These are phyloP conservation scores for Nemapogon koenigi DNA, from an alignment of 2,888 invertebrate species.

Conservation along the genomic window DNA sequence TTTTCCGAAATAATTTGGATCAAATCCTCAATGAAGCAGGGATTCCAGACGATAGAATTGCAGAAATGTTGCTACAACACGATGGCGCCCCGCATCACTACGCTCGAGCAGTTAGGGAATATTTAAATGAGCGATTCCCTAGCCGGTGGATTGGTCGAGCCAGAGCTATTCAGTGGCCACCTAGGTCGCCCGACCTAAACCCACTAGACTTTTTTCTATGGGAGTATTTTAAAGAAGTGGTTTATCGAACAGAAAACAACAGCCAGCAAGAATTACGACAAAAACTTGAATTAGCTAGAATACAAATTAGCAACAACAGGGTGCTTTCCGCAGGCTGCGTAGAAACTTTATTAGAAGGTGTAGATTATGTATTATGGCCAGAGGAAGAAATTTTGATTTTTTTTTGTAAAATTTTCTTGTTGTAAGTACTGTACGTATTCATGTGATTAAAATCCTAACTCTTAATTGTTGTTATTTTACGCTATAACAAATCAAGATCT, in stretches of 20 bases:
- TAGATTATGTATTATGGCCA: constrained; percentile 16
- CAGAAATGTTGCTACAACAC: constrained; percentile 10
- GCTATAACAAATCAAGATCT: no score
- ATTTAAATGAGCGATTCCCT: no score
- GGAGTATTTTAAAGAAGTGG: no score
- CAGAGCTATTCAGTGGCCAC: no score
- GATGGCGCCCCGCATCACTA: no score
- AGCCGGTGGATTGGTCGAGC: no score
- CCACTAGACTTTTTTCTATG: no score
- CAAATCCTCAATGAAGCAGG: constrained; percentile 10
- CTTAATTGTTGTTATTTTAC: constrained; percentile 2
- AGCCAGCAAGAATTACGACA: no score
- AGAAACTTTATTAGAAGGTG: constrained; percentile 16
- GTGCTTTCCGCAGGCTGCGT: constrained; percentile 15
- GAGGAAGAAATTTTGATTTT: constrained; percentile 15
- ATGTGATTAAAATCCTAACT: neutral
- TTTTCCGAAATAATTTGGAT: constrained; percentile 15
- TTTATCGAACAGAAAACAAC: no score
- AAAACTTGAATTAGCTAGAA: constrained; percentile 12
- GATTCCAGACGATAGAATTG: constrained; percentile 5
- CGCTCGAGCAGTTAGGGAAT: no score
- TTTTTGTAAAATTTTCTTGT: constrained; percentile 7
- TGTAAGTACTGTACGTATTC: no score
- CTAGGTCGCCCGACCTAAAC: no score
- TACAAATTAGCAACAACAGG: constrained; percentile 16